Percentiles rank a stretch among this genome's conserved stretches.
These are phyloP conservation scores for Dyspetes luteomarginatus DNA, from an alignment of 2,888 invertebrate species.

Conservation along the genomic window DNA sequence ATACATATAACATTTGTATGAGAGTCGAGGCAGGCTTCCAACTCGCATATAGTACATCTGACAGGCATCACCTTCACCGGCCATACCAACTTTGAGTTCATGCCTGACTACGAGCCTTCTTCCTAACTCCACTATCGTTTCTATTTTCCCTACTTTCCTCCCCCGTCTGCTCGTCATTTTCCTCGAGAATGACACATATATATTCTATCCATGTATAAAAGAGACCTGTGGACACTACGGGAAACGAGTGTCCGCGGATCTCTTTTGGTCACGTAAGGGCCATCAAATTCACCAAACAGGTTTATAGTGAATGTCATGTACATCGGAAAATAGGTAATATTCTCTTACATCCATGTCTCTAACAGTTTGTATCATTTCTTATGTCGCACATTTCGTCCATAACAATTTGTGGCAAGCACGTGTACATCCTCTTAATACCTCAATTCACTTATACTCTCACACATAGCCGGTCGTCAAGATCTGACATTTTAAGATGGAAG, in stretches of 20 bases:
- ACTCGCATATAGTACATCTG: constrained; percentile 38
- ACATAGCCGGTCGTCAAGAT: neutral
- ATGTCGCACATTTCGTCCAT: neutral
- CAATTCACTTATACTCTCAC: neutral
- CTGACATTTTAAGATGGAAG: neutral
- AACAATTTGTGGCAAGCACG: neutral
- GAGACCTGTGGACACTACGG: constrained; percentile 1
- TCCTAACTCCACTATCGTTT: neutral
- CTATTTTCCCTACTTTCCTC: constrained; percentile 17
- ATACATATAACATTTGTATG: no score
- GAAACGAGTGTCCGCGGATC: neutral
- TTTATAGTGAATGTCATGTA: neutral
- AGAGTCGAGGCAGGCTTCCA: neutral
- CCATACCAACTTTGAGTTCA: neutral
- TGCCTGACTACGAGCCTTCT: constrained; percentile 31
- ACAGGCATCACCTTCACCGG: constrained; percentile 34
- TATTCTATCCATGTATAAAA: neutral
- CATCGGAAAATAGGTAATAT: neutral
- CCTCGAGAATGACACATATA: constrained; percentile 4
- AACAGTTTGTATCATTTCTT: neutral
- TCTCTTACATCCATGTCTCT: neutral
- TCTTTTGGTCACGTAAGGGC: neutral
- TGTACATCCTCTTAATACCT: neutral
- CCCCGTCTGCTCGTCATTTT: neutral
- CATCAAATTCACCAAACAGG: constrained; percentile 7